Evolutionary conservation across 2,113 vertebrate genomes (phyloP), one percentile per base, ranked within the genome.

Genomic region (Xenus cinereus): DNA sequence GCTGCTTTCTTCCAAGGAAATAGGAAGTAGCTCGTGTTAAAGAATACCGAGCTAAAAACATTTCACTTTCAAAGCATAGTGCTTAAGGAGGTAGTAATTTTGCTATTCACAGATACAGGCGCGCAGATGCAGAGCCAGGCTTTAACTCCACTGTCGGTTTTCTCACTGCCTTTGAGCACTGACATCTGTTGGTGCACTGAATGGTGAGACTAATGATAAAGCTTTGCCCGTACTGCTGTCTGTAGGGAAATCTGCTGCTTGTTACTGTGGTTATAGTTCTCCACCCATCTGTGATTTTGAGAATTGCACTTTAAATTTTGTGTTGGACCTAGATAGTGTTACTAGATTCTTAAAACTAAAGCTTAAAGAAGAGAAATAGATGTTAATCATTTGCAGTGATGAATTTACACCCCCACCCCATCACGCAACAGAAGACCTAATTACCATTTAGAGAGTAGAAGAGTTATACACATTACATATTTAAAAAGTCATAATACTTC

Each of bases 201-300:
- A 66, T 76, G 60, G 66, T 85, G 81, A 69, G 87, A 53, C 48
- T 91, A 60, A 75, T 75, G 90, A 79, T 94, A 92, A 85, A 73
- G 87, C 89, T 93, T 90, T 89, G 54, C 78, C 78, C 43, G 30
- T 71, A 1, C 28, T 85, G 35, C 64, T 93, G 41, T 50, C 75
- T 86, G 78, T 59, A 81, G 85, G 56, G 63, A 97, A 72, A 83
- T 86, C 26, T 59, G 57, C 78, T 67, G 63, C 94, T 93, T 89
- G 84, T 89, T 98, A 97, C 94, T 83, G 86, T 97, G 98, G 98
- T 97, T 94, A 57, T 90, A 98, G 98, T 93, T 98, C 98, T 98
- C 98, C 98, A 98, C 98, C 98, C 98, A 97, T 97, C 98, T 98
- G 98, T 96, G 96, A 94, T 94, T 95, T 84, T 84, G 92, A 97